Conservation (phyloP, 2,113 vertebrate species). For the Falco punctatus region DNA sequence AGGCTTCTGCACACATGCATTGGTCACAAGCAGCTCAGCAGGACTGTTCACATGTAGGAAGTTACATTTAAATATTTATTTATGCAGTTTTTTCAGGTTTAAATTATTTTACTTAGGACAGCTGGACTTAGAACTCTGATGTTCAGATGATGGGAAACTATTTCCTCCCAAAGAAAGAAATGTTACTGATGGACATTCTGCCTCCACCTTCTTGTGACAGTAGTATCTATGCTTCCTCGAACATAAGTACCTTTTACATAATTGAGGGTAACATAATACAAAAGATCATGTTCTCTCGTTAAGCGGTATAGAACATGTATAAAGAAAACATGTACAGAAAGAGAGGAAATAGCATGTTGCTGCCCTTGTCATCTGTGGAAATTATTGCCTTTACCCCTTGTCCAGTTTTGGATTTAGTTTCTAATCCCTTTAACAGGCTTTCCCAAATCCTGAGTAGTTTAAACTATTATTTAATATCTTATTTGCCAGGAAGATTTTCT, state of each 20-base stretch:
- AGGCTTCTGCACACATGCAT: background rate
- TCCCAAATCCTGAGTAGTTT: conserved; percentile 41
- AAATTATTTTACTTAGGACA: background rate
- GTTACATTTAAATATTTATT: background rate
- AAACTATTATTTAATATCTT: conserved; percentile 44
- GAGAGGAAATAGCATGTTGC: background rate
- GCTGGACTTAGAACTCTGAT: background rate
- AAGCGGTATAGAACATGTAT: background rate
- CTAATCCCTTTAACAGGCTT: conserved; percentile 54
- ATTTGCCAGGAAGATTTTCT: conserved; percentile 52
- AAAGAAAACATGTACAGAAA: background rate
- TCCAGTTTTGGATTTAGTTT: conserved; percentile 42
- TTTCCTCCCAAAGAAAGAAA: background rate
- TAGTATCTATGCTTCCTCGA: background rate
- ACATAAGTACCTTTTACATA: background rate
- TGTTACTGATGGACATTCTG: background rate
- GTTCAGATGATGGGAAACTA: background rate
- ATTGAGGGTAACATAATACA: background rate
- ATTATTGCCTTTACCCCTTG: conserved; percentile 13
- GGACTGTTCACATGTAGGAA: background rate
- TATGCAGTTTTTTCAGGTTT: background rate
- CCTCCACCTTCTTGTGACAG: background rate
- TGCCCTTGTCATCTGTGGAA: background rate
- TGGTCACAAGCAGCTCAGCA: background rate
- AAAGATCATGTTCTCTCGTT: background rate